Percentiles rank a stretch among this genome's conserved stretches.
phyloP scores from a whole-genome alignment of 2,797 vertebrate genomes.

The Ispidina picta region DNA sequence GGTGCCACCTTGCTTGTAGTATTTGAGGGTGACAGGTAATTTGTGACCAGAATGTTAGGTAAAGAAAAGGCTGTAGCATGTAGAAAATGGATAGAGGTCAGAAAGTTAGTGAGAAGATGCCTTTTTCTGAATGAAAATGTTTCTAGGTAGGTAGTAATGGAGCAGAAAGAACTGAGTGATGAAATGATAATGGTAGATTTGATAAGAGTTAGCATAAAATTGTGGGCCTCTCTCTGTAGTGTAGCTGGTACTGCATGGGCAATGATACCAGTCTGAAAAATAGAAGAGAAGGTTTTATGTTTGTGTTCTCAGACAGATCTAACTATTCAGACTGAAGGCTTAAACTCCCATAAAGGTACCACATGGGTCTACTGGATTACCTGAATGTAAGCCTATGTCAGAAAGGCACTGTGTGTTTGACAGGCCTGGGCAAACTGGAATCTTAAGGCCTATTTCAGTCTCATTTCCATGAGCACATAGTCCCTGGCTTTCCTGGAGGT shows the following conservation, averaged over 20 bases:
- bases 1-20: slow-evolving; percentile 24
- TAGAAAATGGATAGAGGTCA: slow-evolving; percentile 58
- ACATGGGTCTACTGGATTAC: slow-evolving; percentile 65
- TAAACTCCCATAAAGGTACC: slow-evolving; percentile 62
- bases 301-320: slow-evolving; percentile 13
- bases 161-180: slow-evolving; percentile 29
- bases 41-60: slow-evolving; percentile 64
- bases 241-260: not conserved
- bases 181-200: slow-evolving; percentile 16
- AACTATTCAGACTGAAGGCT: slow-evolving; percentile 28
- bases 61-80: slow-evolving; percentile 57
- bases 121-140: slow-evolving; percentile 21
- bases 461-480: not conserved
- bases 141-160: slow-evolving; percentile 21
- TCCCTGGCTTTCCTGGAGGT: slow-evolving; percentile 39
- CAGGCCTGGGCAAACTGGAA: slow-evolving; percentile 70
- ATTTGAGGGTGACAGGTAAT: slow-evolving; percentile 33
- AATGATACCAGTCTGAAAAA: slow-evolving; percentile 2
- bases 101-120: slow-evolving; percentile 40
- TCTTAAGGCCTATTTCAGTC: slow-evolving; percentile 28
- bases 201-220: slow-evolving; percentile 18
- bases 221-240: slow-evolving; percentile 4
- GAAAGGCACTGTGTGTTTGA: slow-evolving; percentile 61
- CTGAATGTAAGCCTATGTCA: slow-evolving; percentile 65
- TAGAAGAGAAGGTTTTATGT: not conserved